phyloP scores from a whole-genome alignment of 1,140 invertebrate species.

The Drosophila fuyamai region DNA sequence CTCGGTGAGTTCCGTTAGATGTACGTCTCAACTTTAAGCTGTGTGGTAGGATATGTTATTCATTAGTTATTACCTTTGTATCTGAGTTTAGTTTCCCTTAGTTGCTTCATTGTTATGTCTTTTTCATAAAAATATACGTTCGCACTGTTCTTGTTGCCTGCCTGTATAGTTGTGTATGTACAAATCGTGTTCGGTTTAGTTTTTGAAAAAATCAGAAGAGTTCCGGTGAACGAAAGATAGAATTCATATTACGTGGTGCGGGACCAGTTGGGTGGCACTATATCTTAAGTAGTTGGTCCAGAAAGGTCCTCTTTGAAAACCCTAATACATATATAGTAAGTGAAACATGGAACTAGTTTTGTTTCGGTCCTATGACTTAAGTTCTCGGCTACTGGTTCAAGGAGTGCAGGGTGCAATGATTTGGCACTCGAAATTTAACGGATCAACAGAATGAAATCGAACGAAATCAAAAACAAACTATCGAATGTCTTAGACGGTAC shows the following conservation, averaged over 20 bases:
- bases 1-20: constrained; percentile 16
- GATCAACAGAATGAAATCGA: constrained; percentile 13
- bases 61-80: constrained; percentile 31
- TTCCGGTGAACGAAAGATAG: not conserved
- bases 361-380: constrained; percentile 2
- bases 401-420: constrained; percentile 30
- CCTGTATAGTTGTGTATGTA: constrained; percentile 38
- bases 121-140: constrained; percentile 43
- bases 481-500: constrained; percentile 42
- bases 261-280: constrained; percentile 38
- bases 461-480: constrained; percentile 5
- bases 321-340: constrained; percentile 28
- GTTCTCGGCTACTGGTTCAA: constrained; percentile 16
- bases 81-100: constrained; percentile 44
- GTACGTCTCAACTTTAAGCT: constrained; percentile 42
- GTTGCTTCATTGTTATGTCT: constrained; percentile 42
- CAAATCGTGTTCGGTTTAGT: constrained; percentile 24
- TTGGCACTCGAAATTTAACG: constrained; percentile 47
- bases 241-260: constrained; percentile 10
- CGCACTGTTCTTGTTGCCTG: constrained; percentile 11
- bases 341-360: constrained; percentile 9
- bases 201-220: constrained; percentile 5
- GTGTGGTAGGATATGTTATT: constrained; percentile 67
- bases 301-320: constrained; percentile 34
- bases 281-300: constrained; percentile 55